Evolutionary conservation across 2,113 vertebrate species (phyloP).

Genomic region (Anoura caudifer): DNA sequence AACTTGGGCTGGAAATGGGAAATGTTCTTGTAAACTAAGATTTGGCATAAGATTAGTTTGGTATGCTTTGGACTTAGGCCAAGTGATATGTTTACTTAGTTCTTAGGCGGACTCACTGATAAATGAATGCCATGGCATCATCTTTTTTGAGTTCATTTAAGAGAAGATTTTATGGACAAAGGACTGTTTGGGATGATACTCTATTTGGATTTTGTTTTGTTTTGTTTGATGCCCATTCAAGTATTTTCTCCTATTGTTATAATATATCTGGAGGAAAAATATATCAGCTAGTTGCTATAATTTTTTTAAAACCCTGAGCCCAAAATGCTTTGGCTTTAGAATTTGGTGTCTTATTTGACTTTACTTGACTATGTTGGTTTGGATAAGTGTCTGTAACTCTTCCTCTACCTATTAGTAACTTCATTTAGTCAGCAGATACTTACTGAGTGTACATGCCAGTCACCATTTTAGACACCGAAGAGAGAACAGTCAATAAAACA

Average conservation of each 20-base stretch:
- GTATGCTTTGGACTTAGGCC: background rate
- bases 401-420: background rate
- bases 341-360: slow-evolving; percentile 11
- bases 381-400: background rate
- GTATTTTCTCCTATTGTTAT: slow-evolving; percentile 31
- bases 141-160: background rate
- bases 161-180: background rate
- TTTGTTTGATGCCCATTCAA: slow-evolving; percentile 18
- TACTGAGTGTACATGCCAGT: background rate
- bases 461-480: background rate
- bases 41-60: background rate
- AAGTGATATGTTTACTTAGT: background rate
- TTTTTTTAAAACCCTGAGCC: background rate
- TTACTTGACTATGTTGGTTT: background rate
- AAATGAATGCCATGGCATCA: background rate
- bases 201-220: background rate
- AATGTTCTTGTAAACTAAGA: background rate
- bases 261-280: background rate
- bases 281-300: background rate
- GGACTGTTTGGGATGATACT: background rate
- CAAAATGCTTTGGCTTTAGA: background rate
- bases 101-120: background rate
- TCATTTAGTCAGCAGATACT: background rate
- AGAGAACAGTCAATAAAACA: background rate
- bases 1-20: background rate